Evolutionary conservation across 2,113 vertebrate genomes (phyloP).

Genomic region (Lota lota): DNA sequence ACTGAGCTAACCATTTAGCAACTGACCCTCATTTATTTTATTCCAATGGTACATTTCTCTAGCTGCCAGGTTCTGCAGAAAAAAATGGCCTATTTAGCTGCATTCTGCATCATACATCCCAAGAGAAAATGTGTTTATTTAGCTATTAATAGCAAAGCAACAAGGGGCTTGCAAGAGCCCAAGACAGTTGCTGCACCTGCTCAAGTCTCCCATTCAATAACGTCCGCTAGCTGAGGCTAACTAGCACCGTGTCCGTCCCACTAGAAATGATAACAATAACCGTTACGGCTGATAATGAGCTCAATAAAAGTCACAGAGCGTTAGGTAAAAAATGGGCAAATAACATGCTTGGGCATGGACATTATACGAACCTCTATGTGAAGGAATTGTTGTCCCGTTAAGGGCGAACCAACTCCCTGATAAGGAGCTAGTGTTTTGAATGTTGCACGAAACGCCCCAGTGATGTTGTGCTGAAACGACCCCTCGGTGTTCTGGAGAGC

Average conservation of each 20-base stretch:
- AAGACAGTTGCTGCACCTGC: slow-evolving; percentile 54
- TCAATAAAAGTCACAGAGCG: not conserved
- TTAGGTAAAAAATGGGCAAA: not conserved
- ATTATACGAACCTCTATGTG: slow-evolving; percentile 50
- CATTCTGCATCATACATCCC: no score
- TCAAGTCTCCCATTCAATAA: slow-evolving; percentile 39
- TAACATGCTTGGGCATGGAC: rapidly evolving
- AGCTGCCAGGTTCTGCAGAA: no score
- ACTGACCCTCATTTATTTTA: no score
- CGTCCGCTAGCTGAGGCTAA: slow-evolving; percentile 37
- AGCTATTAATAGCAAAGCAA: no score
- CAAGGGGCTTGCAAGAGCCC: no score
- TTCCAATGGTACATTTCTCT: no score
- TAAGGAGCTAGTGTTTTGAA: slow-evolving; percentile 9
- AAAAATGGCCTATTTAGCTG: no score
- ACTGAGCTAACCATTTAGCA: no score
- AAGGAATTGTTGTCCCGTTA: slow-evolving; percentile 38
- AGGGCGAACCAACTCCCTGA: slow-evolving; percentile 25
- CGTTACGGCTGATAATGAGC: not conserved
- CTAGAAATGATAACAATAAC: slow-evolving; percentile 26
- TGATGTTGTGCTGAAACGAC: slow-evolving; percentile 61
- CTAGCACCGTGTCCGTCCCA: slow-evolving; percentile 26
- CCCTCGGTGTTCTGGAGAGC: slow-evolving; percentile 14
- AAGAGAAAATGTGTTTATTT: no score
- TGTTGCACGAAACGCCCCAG: slow-evolving; percentile 49